Conservation (phyloP, 2,888 invertebrate species). For the Oscheius sp. region DNA sequence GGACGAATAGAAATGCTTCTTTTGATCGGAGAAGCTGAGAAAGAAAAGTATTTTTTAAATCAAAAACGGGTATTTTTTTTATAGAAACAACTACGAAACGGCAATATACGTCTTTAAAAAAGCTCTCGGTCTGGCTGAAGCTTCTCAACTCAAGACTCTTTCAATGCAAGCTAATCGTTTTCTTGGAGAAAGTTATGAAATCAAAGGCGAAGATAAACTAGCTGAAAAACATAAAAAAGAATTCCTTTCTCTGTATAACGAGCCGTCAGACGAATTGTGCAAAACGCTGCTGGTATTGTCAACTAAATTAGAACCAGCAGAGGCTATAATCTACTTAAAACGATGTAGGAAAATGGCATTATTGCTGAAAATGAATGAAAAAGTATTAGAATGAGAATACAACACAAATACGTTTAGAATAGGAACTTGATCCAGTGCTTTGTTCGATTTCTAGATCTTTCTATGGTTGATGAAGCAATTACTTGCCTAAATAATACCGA, state of each 20-base stretch:
- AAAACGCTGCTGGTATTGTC: not conserved
- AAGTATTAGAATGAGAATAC: not conserved
- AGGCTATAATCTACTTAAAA: not conserved
- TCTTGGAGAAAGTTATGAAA: not conserved
- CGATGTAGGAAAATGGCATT: not conserved
- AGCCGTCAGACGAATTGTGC: not conserved
- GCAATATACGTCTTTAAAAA: constrained; percentile 36
- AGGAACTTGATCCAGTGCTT: not conserved
- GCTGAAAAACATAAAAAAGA: not conserved
- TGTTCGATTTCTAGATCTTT: not conserved
- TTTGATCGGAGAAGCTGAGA: constrained; percentile 37
- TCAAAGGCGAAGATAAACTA: not conserved
- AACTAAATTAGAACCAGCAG: not conserved
- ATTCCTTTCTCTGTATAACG: not conserved
- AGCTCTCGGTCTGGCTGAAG: constrained; percentile 37
- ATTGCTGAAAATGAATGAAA: not conserved
- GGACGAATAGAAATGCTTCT: constrained; percentile 38
- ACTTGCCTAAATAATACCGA: not conserved
- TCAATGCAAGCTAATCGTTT: not conserved
- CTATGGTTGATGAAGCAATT: constrained; percentile 4
- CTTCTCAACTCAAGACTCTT: not conserved
- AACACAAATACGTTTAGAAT: not conserved
- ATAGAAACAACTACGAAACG: constrained; percentile 33
- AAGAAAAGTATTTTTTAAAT: constrained; percentile 1
- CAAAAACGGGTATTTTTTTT: not conserved